Conservation (phyloP, 1,140 invertebrate genomes). For the Bactericera cockerelli region DNA sequence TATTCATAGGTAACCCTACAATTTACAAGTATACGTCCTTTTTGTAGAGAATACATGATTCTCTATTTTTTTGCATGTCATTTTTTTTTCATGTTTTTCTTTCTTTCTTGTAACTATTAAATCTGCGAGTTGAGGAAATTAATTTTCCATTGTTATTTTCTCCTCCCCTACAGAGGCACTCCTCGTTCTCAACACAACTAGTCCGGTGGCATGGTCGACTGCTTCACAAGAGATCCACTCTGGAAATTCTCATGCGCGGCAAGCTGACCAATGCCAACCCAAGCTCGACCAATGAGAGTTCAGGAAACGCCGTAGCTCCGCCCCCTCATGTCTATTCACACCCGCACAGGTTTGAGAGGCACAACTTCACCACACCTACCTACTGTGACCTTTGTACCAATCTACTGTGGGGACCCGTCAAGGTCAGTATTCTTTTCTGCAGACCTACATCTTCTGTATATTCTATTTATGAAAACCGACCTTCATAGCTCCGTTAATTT, state of each 20-base stretch:
- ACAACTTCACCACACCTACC: conserved; percentile 77
- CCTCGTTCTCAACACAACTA: conserved; percentile 72
- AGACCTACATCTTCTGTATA: too few relatives aligned
- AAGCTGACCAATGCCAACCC: conserved; percentile 51
- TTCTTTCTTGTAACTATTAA: too few relatives aligned
- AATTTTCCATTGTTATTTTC: too few relatives aligned
- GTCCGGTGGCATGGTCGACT: conserved; percentile 72
- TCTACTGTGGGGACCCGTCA: conserved; percentile 87
- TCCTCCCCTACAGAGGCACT: conserved; percentile 42
- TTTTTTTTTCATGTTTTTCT: too few relatives aligned
- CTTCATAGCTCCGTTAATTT: too few relatives aligned
- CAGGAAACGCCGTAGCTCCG: conserved; percentile 33
- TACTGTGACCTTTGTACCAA: conserved; percentile 82
- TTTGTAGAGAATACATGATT: too few relatives aligned
- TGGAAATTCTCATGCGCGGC: conserved; percentile 76
- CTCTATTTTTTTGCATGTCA: too few relatives aligned
- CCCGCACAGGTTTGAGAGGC: conserved; percentile 76
- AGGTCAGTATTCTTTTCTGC: too few relatives aligned
- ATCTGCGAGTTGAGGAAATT: too few relatives aligned
- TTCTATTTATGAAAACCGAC: too few relatives aligned
- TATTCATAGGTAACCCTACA: too few relatives aligned
- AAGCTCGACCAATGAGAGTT: conserved; percentile 21
- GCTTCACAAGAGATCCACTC: conserved; percentile 77
- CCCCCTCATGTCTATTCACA: conserved; percentile 50
- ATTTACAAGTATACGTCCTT: too few relatives aligned